These are phyloP conservation scores for Macroramphosus scolopax DNA, from an alignment of 2,797 vertebrate species.

Conservation along the genomic window DNA sequence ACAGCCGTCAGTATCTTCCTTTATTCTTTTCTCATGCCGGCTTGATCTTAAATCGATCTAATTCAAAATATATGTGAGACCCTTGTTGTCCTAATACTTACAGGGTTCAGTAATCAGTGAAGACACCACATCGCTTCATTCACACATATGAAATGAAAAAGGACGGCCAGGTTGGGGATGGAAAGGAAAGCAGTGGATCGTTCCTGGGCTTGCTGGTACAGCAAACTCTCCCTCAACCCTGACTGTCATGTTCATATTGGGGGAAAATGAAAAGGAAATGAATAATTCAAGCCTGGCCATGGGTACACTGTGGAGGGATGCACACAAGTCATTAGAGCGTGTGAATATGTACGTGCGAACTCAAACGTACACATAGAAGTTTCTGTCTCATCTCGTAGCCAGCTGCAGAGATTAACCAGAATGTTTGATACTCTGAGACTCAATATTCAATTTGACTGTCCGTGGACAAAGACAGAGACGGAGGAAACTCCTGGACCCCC, in stretches of 20 bases:
- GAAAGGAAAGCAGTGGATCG: constrained; percentile 31
- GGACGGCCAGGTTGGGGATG: constrained; percentile 3
- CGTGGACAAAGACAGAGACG: constrained; percentile 18
- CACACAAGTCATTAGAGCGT: constrained; percentile 25
- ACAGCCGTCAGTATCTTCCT: constrained; percentile 25
- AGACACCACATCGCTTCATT: constrained; percentile 16
- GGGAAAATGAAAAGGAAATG: constrained; percentile 62
- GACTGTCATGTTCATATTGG: constrained; percentile 45
- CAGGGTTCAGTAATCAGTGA: constrained; percentile 6
- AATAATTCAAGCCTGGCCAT: constrained; percentile 63
- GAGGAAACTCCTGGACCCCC: constrained; percentile 15
- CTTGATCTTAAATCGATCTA: constrained; percentile 16
- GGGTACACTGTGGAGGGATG: constrained; percentile 22
- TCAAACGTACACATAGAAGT: constrained; percentile 17
- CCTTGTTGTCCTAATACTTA: constrained; percentile 14
- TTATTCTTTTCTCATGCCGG: constrained; percentile 24
- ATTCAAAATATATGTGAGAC: constrained; percentile 24
- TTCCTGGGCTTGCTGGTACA: constrained; percentile 14
- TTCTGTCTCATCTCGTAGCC: constrained; percentile 14
- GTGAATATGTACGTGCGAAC: constrained; percentile 27
- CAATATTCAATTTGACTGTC: constrained; percentile 8
- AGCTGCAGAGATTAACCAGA: not conserved
- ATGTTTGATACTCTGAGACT: too few species aligned
- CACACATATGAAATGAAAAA: too few species aligned
- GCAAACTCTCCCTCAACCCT: constrained; percentile 46